phyloP scores from a whole-genome alignment of 1,140 invertebrate species.

The Drosophila kanapiae region DNA sequence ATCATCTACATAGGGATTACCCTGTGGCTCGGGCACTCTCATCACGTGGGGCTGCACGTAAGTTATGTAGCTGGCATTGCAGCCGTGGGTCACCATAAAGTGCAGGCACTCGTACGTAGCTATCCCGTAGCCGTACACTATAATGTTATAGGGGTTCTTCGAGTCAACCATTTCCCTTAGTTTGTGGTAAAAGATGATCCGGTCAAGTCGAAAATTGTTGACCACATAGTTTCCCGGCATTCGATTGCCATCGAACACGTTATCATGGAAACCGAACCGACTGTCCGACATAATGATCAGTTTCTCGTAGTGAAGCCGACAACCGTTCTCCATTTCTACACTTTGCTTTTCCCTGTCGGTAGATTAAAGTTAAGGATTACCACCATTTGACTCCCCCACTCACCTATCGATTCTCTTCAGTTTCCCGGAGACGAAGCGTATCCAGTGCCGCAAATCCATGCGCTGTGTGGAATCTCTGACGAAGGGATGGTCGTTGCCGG shows the following conservation, averaged over 20 bases:
- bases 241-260: not conserved
- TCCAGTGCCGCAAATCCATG: constrained; percentile 60
- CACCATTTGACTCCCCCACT: not conserved
- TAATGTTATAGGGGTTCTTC: not conserved
- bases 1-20: constrained; percentile 34
- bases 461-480: constrained; percentile 55
- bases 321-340: constrained; percentile 32
- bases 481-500: constrained; percentile 38
- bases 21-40: not conserved
- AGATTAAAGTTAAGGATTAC: too few relatives aligned
- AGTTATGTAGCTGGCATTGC: constrained; percentile 7
- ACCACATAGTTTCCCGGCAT: constrained; percentile 47
- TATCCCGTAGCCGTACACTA: constrained; percentile 52
- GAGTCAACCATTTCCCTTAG: constrained; percentile 17
- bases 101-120: constrained; percentile 57
- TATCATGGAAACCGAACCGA: constrained; percentile 23
- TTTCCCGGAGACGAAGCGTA: constrained; percentile 53
- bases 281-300: constrained; percentile 48
- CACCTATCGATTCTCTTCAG: constrained; percentile 53
- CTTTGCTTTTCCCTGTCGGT: constrained; percentile 14
- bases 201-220: constrained; percentile 57
- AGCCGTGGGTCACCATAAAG: constrained; percentile 55
- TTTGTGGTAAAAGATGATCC: constrained; percentile 67
- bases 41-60: constrained; percentile 46
- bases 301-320: constrained; percentile 56